phyloP scores from a whole-genome alignment of 2,888 invertebrate species.

The Hirtodrosophila alboralis region DNA sequence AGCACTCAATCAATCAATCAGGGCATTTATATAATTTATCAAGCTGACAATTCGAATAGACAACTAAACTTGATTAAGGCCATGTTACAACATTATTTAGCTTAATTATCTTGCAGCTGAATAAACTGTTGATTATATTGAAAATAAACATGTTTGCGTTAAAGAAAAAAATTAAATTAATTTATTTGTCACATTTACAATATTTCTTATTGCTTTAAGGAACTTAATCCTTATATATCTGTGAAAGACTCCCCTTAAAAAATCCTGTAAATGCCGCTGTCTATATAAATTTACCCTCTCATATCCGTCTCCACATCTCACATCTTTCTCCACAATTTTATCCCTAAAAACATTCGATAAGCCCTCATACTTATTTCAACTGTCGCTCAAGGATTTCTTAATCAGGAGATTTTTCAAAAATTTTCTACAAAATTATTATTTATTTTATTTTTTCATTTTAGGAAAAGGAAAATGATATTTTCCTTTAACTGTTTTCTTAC shows the following conservation, averaged over 20 bases:
- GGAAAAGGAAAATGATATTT: too few relatives aligned
- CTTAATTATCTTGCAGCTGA: background rate
- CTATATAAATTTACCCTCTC: too few relatives aligned
- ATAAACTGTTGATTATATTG: background rate
- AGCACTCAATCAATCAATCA: slow-evolving; percentile 45
- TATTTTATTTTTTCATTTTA: slow-evolving; percentile 17
- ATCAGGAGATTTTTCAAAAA: slow-evolving; percentile 18
- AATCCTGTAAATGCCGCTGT: too few relatives aligned
- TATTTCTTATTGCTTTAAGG: too few relatives aligned
- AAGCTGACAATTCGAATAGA: slow-evolving; percentile 18
- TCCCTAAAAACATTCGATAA: slow-evolving; percentile 5
- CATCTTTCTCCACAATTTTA: too few relatives aligned
- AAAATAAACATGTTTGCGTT: too few relatives aligned
- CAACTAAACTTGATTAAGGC: slow-evolving; percentile 6
- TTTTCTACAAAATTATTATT: slow-evolving; percentile 11
- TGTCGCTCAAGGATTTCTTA: slow-evolving; percentile 21
- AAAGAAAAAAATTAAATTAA: too few relatives aligned
- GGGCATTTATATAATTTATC: slow-evolving; percentile 30
- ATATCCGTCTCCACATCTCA: too few relatives aligned
- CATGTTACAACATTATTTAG: too few relatives aligned
- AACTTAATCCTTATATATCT: too few relatives aligned
- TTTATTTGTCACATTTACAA: too few relatives aligned
- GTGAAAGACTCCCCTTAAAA: too few relatives aligned
- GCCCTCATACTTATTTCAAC: slow-evolving; percentile 12
- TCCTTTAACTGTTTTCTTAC: slow-evolving; percentile 5